These are phyloP conservation scores for Danio kyathit DNA, from an alignment of 2,797 vertebrate species.

Conservation along the genomic window DNA sequence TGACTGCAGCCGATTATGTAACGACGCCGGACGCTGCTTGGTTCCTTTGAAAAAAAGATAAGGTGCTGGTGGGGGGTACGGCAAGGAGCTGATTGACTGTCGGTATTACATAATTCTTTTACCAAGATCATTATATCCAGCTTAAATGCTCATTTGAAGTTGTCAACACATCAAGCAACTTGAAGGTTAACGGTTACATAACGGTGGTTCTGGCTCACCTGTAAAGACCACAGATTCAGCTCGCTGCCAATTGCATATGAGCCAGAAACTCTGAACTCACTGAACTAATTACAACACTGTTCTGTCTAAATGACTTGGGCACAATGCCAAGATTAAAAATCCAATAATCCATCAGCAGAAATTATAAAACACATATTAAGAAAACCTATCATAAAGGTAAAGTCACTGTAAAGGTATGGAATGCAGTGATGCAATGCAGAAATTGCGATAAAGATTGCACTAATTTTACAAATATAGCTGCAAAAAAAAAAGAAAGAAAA, in stretches of 20 bases:
- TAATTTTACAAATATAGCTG: background rate
- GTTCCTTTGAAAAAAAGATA: slow-evolving; percentile 10
- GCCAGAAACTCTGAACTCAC: background rate
- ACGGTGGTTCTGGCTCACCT: slow-evolving; percentile 12
- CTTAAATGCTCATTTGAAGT: slow-evolving; percentile 26
- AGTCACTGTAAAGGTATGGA: background rate
- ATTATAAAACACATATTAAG: no score
- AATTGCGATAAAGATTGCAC: background rate
- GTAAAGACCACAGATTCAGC: slow-evolving; percentile 32
- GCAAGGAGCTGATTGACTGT: slow-evolving; percentile 17
- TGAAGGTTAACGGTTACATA: slow-evolving; percentile 49
- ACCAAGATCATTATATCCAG: slow-evolving; percentile 34
- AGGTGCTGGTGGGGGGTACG: slow-evolving; percentile 7
- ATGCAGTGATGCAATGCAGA: background rate
- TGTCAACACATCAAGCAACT: slow-evolving; percentile 10
- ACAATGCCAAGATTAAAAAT: background rate
- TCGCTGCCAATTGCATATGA: background rate
- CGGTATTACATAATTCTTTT: slow-evolving; percentile 29
- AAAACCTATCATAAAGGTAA: background rate
- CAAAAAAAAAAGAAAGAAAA: background rate
- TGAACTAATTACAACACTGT: background rate
- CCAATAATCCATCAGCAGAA: background rate
- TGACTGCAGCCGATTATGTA: background rate
- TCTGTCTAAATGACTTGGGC: background rate
- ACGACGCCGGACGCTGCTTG: slow-evolving; percentile 1